A percentile compares a stretch with the other conserved stretches of the same genome.
Evolutionary conservation across 2,113 vertebrate genomes (phyloP).

Genomic region (Rhegmatorhina hoffmannsi): DNA sequence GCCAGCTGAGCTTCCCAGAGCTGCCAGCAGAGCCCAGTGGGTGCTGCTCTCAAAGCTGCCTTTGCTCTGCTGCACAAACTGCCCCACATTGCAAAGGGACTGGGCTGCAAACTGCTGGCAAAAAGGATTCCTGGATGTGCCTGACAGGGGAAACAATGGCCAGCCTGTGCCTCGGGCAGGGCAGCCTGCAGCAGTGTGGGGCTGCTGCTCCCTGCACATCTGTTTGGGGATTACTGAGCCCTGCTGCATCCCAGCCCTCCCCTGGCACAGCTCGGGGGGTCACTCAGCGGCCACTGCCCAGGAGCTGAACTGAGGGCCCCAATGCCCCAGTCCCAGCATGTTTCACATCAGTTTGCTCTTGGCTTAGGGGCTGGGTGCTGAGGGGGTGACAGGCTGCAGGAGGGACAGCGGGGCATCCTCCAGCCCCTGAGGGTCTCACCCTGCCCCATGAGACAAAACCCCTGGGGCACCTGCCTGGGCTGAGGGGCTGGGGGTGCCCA

Average conservation of each 20-base stretch:
- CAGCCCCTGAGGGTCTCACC: accelerated
- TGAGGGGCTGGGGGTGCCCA: neutral
- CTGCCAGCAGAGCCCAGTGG: neutral
- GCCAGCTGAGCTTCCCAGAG: neutral
- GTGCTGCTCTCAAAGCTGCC: neutral
- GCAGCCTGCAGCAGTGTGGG: neutral
- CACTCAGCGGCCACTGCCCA: neutral
- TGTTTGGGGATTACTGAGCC: neutral
- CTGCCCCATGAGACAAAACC: neutral
- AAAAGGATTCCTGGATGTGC: neutral
- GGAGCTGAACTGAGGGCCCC: accelerated
- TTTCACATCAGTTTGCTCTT: neutral
- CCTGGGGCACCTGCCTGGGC: neutral
- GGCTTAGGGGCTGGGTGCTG: neutral
- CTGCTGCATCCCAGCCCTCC: neutral
- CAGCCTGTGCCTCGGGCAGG: neutral
- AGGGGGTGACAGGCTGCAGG: neutral
- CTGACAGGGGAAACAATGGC: neutral
- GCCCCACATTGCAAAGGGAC: neutral
- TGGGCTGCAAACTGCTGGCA: neutral
- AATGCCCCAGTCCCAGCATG: neutral
- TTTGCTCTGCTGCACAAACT: accelerated
- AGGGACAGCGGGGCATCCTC: neutral
- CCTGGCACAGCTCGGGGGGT: neutral
- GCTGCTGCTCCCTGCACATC: neutral